phyloP scores from a whole-genome alignment of 2,888 invertebrate genomes.

The Drosophila flavopinicola region DNA sequence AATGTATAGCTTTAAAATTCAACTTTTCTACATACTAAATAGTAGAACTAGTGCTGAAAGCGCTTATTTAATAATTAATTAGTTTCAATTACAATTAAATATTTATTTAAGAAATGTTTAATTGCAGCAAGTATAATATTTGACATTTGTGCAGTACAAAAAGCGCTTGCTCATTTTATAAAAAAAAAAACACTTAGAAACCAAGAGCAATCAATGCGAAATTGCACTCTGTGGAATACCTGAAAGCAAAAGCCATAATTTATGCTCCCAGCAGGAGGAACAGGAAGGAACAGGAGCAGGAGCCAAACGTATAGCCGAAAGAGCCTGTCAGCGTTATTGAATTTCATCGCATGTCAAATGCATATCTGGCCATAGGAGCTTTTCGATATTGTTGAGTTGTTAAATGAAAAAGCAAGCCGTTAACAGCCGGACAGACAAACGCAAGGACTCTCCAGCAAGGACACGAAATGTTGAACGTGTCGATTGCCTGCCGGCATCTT shows the following conservation, averaged over 20 bases:
- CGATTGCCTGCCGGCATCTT: constrained; percentile 35
- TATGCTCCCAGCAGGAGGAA: constrained; percentile 16
- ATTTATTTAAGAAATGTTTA: too few relatives aligned
- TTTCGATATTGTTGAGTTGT: constrained; percentile 23
- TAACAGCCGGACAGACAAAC: constrained; percentile 3
- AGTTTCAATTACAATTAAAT: too few relatives aligned
- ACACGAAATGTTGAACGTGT: constrained; percentile 34
- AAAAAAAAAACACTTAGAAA: constrained; percentile 12
- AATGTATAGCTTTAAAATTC: too few relatives aligned
- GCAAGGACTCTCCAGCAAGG: constrained; percentile 36
- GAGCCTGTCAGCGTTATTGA: constrained; percentile 30
- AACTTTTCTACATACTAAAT: too few relatives aligned
- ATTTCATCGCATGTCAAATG: constrained; percentile 71
- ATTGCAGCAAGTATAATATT: too few relatives aligned
- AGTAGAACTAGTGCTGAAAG: too few relatives aligned
- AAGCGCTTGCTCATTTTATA: not conserved
- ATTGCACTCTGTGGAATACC: constrained; percentile 17
- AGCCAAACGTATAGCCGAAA: constrained; percentile 12
- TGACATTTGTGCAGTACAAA: too few relatives aligned
- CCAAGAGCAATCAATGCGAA: constrained; percentile 21
- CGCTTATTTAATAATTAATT: too few relatives aligned
- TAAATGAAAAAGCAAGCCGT: constrained; percentile 17
- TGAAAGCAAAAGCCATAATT: constrained; percentile 52
- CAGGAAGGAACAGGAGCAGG: too few relatives aligned
- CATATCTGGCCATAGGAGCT: constrained; percentile 56